Conservation (phyloP, 2,113 vertebrate genomes). For the Noturus placidus region DNA sequence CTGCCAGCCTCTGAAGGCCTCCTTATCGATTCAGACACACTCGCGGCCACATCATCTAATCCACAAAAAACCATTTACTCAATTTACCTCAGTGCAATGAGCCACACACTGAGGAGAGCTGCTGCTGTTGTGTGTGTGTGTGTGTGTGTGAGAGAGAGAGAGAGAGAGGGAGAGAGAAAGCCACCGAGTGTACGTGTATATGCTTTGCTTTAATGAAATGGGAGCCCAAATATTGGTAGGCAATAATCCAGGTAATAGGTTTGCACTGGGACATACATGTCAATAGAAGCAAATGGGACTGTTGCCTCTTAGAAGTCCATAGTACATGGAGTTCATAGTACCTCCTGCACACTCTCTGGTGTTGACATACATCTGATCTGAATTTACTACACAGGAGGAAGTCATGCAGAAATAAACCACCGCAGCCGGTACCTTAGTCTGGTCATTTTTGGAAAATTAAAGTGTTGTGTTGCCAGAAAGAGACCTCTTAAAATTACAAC, state of each 20-base stretch:
- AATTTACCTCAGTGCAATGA: constrained; percentile 73
- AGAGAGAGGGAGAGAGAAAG: constrained; percentile 51
- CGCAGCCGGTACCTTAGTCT: background rate
- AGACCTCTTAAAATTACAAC: background rate
- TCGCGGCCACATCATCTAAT: constrained; percentile 82
- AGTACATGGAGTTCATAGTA: background rate
- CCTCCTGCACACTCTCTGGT: background rate
- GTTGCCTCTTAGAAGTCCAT: constrained; percentile 42
- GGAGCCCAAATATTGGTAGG: constrained; percentile 70
- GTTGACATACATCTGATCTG: background rate
- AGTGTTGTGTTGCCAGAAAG: background rate
- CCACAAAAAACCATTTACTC: constrained; percentile 84
- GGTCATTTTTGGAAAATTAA: background rate
- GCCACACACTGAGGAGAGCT: constrained; percentile 68
- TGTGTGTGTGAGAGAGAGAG: constrained; percentile 15
- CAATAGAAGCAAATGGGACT: constrained; percentile 79
- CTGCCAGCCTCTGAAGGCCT: constrained; percentile 76
- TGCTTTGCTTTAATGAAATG: constrained; percentile 80
- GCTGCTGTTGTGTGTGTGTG: constrained; percentile 27
- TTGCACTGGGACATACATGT: constrained; percentile 76
- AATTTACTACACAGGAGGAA: background rate
- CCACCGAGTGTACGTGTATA: constrained; percentile 58
- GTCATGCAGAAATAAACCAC: background rate
- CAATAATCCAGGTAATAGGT: constrained; percentile 80
- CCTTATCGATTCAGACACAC: constrained; percentile 79